Evolutionary conservation across 2,113 vertebrate genomes (phyloP).

Genomic region (cattle (Bos taurus)): DNA sequence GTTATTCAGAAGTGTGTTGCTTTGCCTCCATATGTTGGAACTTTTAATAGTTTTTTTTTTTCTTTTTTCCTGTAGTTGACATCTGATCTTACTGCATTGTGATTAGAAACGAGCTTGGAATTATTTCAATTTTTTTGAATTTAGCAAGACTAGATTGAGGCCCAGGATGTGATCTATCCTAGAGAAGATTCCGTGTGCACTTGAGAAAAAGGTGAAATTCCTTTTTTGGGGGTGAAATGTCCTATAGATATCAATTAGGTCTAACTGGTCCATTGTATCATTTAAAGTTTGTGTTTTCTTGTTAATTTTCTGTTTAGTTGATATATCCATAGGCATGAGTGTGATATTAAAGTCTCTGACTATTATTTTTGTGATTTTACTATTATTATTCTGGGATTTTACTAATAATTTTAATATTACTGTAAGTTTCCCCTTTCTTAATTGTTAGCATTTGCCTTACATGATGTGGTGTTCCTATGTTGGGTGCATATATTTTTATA

Average conservation of each 20-base stretch:
- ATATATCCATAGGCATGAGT: not conserved
- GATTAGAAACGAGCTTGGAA: not conserved
- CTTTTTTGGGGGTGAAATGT: not conserved
- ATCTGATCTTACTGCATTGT: not conserved
- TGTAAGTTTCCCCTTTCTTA: not conserved
- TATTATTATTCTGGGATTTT: not conserved
- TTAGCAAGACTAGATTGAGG: not conserved
- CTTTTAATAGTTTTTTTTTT: not conserved
- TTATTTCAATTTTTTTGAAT: not conserved
- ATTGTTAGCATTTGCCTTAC: not conserved
- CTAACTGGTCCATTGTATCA: not conserved
- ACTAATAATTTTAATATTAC: not conserved
- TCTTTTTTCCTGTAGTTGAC: not conserved
- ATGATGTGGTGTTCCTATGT: not conserved
- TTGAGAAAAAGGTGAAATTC: not conserved
- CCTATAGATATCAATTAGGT: not conserved
- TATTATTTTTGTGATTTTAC: not conserved
- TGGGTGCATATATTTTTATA: not conserved
- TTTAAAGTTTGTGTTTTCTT: not conserved
- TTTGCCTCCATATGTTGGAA: not conserved
- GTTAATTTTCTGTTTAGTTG: not conserved
- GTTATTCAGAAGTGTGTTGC: not conserved
- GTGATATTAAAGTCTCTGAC: rapidly evolving
- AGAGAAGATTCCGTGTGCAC: not conserved
- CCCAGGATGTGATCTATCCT: not conserved